Evolutionary conservation across 2,888 invertebrate species (phyloP).

Genomic region (Zelleria hepariella): DNA sequence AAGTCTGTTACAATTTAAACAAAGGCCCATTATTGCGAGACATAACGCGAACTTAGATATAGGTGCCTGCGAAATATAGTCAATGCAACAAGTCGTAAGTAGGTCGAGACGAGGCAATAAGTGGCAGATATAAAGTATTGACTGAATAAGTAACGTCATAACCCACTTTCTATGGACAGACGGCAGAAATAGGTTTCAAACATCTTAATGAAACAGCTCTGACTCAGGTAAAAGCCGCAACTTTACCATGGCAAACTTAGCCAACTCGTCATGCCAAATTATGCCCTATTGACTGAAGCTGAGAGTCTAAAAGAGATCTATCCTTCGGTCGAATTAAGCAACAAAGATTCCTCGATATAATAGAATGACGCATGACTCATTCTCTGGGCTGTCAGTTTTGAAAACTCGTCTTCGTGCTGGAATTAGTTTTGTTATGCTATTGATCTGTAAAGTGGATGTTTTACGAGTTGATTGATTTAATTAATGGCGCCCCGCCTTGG

Average conservation of each 20-base stretch:
- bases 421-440: neutral
- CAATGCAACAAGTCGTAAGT: neutral
- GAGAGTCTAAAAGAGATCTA: neutral
- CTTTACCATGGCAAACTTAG: neutral
- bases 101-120: neutral
- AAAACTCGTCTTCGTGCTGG: slow-evolving; percentile 21
- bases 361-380: slow-evolving; percentile 35
- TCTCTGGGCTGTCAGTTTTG: slow-evolving; percentile 27
- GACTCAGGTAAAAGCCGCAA: slow-evolving; percentile 26
- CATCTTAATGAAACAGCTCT: neutral
- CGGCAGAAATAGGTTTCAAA: neutral
- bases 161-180: slow-evolving; percentile 2
- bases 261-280: neutral
- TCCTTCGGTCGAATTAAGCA: slow-evolving; percentile 9
- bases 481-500: neutral
- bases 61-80: neutral
- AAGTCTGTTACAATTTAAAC: neutral
- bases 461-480: neutral
- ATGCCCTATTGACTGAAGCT: neutral
- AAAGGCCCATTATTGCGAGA: neutral
- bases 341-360: slow-evolving; percentile 27
- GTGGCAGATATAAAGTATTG: neutral
- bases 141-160: neutral
- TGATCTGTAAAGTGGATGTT: neutral
- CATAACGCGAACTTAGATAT: neutral